Evolutionary conservation across 2,113 vertebrate genomes (phyloP).

Genomic region (Hippocampus guttulatus): DNA sequence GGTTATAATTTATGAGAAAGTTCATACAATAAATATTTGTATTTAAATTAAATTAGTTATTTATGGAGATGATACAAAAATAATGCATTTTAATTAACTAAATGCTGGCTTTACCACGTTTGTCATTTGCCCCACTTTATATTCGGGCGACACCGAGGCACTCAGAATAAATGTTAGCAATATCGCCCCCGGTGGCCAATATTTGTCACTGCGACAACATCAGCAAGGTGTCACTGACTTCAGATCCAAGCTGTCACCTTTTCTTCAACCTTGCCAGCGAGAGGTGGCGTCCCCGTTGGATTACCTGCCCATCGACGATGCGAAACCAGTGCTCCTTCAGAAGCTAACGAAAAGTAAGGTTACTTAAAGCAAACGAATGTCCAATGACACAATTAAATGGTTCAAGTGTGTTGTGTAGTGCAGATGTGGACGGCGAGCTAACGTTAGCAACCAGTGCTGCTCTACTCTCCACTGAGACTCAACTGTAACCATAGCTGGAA

Average conservation of each 20-base stretch:
- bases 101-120: no score
- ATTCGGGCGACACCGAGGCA: not conserved
- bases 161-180: not conserved
- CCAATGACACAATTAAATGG: not conserved
- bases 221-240: constrained; percentile 4
- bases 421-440: constrained; percentile 5
- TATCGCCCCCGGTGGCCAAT: not conserved
- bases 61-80: no score
- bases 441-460: not conserved
- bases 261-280: not conserved
- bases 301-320: not conserved
- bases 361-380: not conserved
- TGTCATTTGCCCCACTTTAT: no score
- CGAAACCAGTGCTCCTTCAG: not conserved
- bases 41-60: no score
- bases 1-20: no score
- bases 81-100: no score
- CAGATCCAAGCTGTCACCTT: constrained; percentile 1
- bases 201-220: not conserved
- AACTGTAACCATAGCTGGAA: no score
- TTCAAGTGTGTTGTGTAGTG: not conserved
- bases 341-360: not conserved
- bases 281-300: not conserved
- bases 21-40: no score
- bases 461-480: not conserved